These are phyloP conservation scores for Cairina moschata DNA, from an alignment of 2,113 vertebrate genomes.

Conservation along the genomic window DNA sequence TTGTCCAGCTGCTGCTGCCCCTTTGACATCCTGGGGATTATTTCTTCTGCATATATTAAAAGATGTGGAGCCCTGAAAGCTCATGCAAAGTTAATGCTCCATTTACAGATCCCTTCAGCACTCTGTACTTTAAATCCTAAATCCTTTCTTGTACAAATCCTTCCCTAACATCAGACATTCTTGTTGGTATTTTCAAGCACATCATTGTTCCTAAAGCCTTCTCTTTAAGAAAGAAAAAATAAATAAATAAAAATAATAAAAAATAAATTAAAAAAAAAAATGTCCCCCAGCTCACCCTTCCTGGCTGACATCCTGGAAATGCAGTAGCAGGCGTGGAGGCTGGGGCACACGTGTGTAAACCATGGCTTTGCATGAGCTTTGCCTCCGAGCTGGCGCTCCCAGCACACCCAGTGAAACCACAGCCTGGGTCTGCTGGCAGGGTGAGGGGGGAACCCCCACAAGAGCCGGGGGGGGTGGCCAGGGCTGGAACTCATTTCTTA, in stretches of 20 bases:
- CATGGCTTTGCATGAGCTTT: background rate
- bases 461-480: background rate
- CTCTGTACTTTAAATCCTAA: background rate
- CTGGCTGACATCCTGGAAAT: background rate
- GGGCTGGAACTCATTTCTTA: background rate
- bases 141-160: background rate
- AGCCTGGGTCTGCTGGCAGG: background rate
- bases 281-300: background rate
- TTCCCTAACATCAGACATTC: background rate
- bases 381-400: background rate
- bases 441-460: background rate
- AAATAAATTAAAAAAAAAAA: too few relatives aligned
- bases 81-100: background rate
- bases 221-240: background rate
- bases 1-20: background rate
- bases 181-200: background rate
- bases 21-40: background rate
- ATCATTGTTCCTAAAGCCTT: background rate
- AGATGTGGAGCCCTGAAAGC: background rate
- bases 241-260: too few relatives aligned
- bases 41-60: background rate
- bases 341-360: background rate
- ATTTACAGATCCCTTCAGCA: background rate
- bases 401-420: background rate
- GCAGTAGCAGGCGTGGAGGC: background rate